phyloP scores from a whole-genome alignment of 2,888 invertebrate genomes.

The Spilarctia lutea region DNA sequence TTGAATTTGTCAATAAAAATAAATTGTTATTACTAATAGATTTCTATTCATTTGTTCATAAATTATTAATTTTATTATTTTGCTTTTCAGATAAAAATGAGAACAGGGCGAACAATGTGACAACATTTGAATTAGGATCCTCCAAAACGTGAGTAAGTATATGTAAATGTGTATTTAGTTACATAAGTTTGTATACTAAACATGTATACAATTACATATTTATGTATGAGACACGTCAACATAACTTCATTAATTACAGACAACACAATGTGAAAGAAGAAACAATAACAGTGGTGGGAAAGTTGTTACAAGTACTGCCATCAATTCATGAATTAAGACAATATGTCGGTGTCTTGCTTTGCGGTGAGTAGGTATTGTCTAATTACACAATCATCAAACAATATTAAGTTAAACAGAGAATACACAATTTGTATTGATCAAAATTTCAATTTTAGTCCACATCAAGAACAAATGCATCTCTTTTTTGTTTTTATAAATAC shows the following conservation, averaged over 20 bases:
- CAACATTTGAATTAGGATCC: conserved; percentile 64
- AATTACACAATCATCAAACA: background rate
- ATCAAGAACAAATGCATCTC: background rate
- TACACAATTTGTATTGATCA: background rate
- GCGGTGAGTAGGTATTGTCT: conserved; percentile 62
- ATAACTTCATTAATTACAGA: conserved; percentile 50
- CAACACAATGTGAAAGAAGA: conserved; percentile 47
- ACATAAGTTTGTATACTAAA: background rate
- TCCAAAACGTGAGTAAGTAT: conserved; percentile 84
- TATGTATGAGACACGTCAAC: background rate
- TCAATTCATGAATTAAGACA: conserved; percentile 68
- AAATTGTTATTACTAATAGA: too few species aligned
- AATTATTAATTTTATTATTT: background rate
- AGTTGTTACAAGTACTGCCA: conserved; percentile 57
- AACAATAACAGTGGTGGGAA: conserved; percentile 46
- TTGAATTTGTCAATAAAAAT: background rate
- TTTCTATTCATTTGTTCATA: too few species aligned
- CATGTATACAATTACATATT: background rate
- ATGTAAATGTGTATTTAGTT: conserved; percentile 30
- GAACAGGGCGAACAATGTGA: conserved; percentile 55
- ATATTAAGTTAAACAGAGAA: background rate
- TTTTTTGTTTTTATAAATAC: too few species aligned
- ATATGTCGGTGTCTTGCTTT: conserved; percentile 71
- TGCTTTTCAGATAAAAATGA: conserved; percentile 64
- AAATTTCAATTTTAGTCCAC: background rate